phyloP scores from a whole-genome alignment of 1,140 invertebrate genomes.

The Orchestia grillus region DNA sequence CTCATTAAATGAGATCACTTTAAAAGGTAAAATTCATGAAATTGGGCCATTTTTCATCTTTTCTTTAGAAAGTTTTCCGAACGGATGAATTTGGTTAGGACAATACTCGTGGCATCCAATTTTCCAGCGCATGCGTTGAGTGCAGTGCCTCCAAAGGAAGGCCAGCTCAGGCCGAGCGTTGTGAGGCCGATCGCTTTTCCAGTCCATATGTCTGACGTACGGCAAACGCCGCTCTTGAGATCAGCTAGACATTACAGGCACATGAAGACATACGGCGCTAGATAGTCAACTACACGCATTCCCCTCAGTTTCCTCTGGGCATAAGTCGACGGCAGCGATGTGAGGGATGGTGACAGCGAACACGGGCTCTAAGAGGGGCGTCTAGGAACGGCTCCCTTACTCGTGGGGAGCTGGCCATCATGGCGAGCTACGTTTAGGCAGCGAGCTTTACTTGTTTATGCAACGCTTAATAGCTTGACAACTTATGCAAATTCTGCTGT shows the following conservation, averaged over 20 bases:
- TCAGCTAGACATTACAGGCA: neutral
- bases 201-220: neutral
- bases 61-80: neutral
- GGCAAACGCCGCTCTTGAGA: neutral
- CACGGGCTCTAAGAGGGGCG: neutral
- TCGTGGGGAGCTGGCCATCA: neutral
- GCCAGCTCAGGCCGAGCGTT: neutral
- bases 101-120: neutral
- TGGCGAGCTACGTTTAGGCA: neutral
- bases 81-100: neutral
- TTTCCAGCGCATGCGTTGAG: neutral
- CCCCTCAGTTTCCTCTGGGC: neutral
- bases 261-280: neutral
- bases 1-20: neutral
- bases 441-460: neutral
- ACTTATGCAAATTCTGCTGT: too few species aligned
- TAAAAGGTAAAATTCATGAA: neutral
- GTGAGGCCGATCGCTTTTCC: neutral
- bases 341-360: neutral
- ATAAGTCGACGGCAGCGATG: neutral
- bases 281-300: neutral
- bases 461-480: neutral
- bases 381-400: neutral
- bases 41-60: neutral
- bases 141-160: neutral